phyloP scores from a whole-genome alignment of 2,797 vertebrate species.

The Ispidina picta region DNA sequence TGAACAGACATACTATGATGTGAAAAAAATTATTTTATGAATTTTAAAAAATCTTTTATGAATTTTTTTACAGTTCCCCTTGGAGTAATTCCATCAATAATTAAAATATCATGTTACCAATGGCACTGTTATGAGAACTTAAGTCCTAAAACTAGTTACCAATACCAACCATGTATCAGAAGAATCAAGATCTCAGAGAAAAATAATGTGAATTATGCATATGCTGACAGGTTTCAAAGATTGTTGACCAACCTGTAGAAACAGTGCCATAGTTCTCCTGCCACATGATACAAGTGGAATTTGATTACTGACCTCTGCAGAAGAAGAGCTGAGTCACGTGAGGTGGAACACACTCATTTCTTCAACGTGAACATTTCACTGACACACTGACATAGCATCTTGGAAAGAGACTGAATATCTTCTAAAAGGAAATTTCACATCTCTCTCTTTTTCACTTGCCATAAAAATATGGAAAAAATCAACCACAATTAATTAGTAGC shows the following conservation, averaged over 20 bases:
- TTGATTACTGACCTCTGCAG: neutral
- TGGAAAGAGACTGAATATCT: neutral
- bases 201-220: neutral
- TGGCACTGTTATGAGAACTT: neutral
- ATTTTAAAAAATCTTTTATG: too few species aligned
- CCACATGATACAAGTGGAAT: constrained; percentile 2
- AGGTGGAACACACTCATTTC: neutral
- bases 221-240: neutral
- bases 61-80: neutral
- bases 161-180: neutral
- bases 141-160: neutral
- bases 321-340: neutral
- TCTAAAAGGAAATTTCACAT: accelerated
- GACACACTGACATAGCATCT: accelerated
- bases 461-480: neutral
- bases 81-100: neutral
- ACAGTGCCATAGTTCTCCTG: neutral
- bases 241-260: neutral
- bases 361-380: neutral
- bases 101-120: neutral
- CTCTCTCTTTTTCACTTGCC: neutral
- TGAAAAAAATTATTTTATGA: neutral
- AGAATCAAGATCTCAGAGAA: neutral
- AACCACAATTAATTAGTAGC: neutral
- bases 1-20: neutral